Base-by-base conservation (phyloP, 2,797 vertebrate species). In the Pseudochirops corinnae region DNA sequence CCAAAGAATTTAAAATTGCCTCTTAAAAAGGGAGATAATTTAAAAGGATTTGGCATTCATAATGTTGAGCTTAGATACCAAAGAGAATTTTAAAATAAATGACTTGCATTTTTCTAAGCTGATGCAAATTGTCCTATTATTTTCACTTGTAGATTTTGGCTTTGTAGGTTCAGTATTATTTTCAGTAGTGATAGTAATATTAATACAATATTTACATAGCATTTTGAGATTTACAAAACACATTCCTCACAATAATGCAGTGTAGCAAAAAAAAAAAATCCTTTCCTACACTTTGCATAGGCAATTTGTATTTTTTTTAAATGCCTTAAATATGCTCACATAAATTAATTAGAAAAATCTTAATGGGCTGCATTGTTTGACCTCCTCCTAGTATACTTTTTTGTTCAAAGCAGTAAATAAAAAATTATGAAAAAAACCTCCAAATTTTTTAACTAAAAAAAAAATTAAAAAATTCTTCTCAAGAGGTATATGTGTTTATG, bases 1-100 rank as follows among this genome's bases (percentile, higher is more conserved):
- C 87, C 97, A 96, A 98, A 94, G 87, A 96, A 67, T 94, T 50
- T 94, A 91, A 91, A 97, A 96, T 96, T 92, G 90, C 91, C 97
- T 93, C 90, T 82, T 94, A 94, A 4, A 93, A 97, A 93, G 91
- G 55, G 29, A 94, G n/a, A 94, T 94, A 92, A 93, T 96, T 97
- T 97, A 97, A 95, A 96, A 92, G 58, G 33, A 96, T n/a, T 95
- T 97, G 96, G 57, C 94, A 92, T 93, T 95, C 93, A 95, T 82
- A 58, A 94, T 95, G 93, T 96, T 96, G 96, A 0, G 96, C 97
- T 96, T 93, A 95, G 92, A 97, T 94, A 96, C 57, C 46, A 92
- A 93, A 96, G 62, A 97, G 5, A 55, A 96, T 90, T 97, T 96
- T 58, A 96, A 92, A 26, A 94, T 92, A 91, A 46, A 95, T 96